A percentile compares a stretch with the other conserved stretches of the same genome.
Evolutionary conservation across 1,140 invertebrate genomes (phyloP).

Genomic region (Zaprionus davidi): DNA sequence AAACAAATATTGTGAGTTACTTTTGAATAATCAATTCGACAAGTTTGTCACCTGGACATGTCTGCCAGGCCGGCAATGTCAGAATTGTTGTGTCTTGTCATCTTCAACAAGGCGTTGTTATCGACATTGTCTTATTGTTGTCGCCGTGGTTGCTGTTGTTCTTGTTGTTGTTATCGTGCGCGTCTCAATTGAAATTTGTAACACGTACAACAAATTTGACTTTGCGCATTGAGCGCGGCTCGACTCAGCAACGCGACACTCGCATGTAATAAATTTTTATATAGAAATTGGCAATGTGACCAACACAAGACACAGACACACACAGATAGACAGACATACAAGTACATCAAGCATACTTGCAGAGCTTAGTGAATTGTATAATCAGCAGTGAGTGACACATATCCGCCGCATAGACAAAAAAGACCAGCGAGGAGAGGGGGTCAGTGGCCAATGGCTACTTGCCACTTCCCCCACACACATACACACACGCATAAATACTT

Average conservation of each 20-base stretch:
- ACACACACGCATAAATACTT: not conserved
- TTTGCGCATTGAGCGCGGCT: slow-evolving; percentile 30
- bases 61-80: slow-evolving; percentile 16
- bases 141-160: slow-evolving; percentile 19
- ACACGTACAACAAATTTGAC: slow-evolving; percentile 56
- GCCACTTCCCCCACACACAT: not conserved
- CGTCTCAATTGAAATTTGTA: slow-evolving; percentile 55
- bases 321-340: not conserved
- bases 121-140: not conserved
- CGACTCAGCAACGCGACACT: slow-evolving; percentile 12
- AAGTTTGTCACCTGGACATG: slow-evolving; percentile 38
- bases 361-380: slow-evolving; percentile 56
- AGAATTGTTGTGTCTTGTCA: slow-evolving; percentile 21
- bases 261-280: slow-evolving; percentile 50
- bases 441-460: slow-evolving; percentile 18
- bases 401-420: slow-evolving; percentile 47
- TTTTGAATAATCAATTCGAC: slow-evolving; percentile 19
- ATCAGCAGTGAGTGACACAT: slow-evolving; percentile 56
- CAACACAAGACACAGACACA: slow-evolving; percentile 33
- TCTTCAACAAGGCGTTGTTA: slow-evolving; percentile 20
- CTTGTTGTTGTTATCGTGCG: slow-evolving; percentile 34
- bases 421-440: not conserved
- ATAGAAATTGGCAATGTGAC: slow-evolving; percentile 57
- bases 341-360: not conserved
- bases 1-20: not conserved